These are phyloP conservation scores for Timandra comae DNA, from an alignment of 2,888 invertebrate genomes.

Conservation along the genomic window DNA sequence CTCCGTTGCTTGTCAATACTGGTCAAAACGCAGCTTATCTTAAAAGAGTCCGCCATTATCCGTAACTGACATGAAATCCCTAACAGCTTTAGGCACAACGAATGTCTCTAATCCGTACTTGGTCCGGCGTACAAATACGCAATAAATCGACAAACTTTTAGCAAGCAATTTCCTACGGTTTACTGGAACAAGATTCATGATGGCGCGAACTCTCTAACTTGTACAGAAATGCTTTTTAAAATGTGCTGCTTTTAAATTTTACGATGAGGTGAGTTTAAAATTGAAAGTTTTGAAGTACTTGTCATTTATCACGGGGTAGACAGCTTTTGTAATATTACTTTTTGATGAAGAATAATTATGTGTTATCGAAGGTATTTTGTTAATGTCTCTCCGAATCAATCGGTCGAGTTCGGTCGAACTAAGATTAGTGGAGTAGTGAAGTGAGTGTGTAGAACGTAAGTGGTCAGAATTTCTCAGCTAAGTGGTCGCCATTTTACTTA, in stretches of 20 bases:
- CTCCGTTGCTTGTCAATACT: too few relatives aligned
- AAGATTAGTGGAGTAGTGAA: too few relatives aligned
- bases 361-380: too few relatives aligned
- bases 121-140: conserved; percentile 48
- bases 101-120: conserved; percentile 33
- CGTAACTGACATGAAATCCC: conserved; percentile 7
- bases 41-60: neutral
- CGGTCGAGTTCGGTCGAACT: too few relatives aligned
- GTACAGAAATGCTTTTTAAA: conserved; percentile 17
- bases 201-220: conserved; percentile 22
- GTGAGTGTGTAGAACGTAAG: too few relatives aligned
- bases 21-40: neutral
- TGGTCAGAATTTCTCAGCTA: too few relatives aligned
- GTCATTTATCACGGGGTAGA: too few relatives aligned
- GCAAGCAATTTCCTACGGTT: conserved; percentile 67
- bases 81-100: conserved; percentile 6
- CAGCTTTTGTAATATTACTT: too few relatives aligned
- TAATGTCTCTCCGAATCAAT: too few relatives aligned
- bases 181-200: conserved; percentile 62
- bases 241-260: conserved; percentile 25
- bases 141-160: conserved; percentile 69
- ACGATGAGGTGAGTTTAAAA: neutral
- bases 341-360: too few relatives aligned
- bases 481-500: too few relatives aligned
- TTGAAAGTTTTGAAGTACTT: neutral